These are phyloP conservation scores for Protodeltote pygarga DNA, from an alignment of 2,888 invertebrate species.

Conservation along the genomic window DNA sequence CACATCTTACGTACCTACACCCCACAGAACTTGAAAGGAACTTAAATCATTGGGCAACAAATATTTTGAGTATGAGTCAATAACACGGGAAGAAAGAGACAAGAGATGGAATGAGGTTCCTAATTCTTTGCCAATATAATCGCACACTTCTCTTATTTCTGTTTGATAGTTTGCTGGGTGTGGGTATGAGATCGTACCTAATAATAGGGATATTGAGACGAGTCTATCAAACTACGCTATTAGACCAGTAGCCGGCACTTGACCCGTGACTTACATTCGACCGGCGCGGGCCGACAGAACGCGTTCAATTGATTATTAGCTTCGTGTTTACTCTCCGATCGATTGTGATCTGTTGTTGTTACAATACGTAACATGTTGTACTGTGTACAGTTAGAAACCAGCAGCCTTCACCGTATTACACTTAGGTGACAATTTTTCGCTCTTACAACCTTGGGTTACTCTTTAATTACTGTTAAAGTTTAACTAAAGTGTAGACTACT, in stretches of 20 bases:
- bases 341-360: slow-evolving; percentile 4
- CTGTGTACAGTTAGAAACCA: not conserved
- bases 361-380: not conserved
- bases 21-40: too few relatives aligned
- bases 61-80: too few relatives aligned
- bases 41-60: not conserved
- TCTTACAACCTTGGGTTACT: not conserved
- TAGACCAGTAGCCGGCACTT: slow-evolving; percentile 2
- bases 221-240: not conserved
- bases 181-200: too few relatives aligned
- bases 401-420: slow-evolving; percentile 22
- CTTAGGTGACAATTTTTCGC: slow-evolving; percentile 12
- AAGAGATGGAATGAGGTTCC: too few relatives aligned
- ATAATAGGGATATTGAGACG: too few relatives aligned
- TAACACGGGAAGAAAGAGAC: too few relatives aligned
- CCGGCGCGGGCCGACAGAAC: slow-evolving; percentile 1
- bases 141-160: too few relatives aligned
- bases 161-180: too few relatives aligned
- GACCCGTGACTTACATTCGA: slow-evolving; percentile 14
- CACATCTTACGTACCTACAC: too few relatives aligned
- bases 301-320: slow-evolving; percentile 21
- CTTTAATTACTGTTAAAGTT: not conserved
- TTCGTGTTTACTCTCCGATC: slow-evolving; percentile 18
- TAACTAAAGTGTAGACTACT: not conserved
- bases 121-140: too few relatives aligned